Percentiles rank a stretch among this genome's conserved stretches.
Conservation (phyloP, 2,888 invertebrate species). For the Ypsolopha scabrella region DNA sequence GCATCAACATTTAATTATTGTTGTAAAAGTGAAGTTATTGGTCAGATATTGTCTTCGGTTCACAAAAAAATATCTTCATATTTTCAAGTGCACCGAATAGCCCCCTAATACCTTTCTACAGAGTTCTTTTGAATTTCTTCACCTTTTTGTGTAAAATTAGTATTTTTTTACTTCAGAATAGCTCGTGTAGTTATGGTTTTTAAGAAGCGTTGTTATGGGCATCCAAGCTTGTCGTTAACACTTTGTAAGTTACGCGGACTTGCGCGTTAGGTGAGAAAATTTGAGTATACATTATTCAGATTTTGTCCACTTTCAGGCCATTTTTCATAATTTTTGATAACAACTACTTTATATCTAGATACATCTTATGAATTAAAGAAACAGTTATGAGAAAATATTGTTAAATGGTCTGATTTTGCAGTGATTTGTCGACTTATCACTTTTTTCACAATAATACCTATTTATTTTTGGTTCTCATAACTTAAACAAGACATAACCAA, state of each 20-base stretch:
- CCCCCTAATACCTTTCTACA: neutral
- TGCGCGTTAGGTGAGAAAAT: neutral
- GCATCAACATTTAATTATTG: too few species aligned
- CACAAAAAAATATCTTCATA: neutral
- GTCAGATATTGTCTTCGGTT: neutral
- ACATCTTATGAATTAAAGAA: too few species aligned
- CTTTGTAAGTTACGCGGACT: constrained; percentile 34
- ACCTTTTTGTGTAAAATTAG: neutral
- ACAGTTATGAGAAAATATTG: too few species aligned
- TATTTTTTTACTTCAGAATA: neutral
- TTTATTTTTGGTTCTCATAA: too few species aligned
- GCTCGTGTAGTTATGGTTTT: constrained; percentile 9
- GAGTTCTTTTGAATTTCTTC: neutral
- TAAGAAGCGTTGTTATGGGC: constrained; percentile 58
- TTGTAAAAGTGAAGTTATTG: neutral
- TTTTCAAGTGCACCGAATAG: neutral
- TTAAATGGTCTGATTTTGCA: too few species aligned
- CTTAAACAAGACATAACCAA: neutral
- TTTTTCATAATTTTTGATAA: too few species aligned
- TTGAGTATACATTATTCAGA: too few species aligned
- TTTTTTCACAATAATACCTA: too few species aligned
- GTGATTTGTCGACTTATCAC: too few species aligned
- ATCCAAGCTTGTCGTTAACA: constrained; percentile 65
- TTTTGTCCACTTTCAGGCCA: too few species aligned
- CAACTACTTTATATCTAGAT: too few species aligned